Percentiles rank a stretch among this genome's conserved stretches.
Conservation (phyloP, 2,888 invertebrate species). For the Saturnia japonica region DNA sequence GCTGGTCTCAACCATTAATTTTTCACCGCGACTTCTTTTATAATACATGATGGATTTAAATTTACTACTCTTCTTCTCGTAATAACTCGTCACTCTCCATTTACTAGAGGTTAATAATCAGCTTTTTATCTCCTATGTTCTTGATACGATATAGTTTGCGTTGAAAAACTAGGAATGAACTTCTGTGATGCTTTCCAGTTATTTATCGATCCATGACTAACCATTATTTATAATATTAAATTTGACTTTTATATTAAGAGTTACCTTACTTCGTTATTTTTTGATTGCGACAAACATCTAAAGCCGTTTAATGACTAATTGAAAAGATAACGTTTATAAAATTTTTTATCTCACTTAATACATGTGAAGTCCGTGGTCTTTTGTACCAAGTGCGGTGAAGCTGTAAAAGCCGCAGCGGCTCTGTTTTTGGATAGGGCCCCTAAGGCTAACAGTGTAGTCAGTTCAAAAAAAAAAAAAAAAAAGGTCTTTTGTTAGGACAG, state of each 20-base stretch:
- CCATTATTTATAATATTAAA: background rate
- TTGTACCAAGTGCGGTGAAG: no score
- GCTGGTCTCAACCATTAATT: background rate
- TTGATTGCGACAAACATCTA: no score
- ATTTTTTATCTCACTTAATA: no score
- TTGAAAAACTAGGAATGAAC: background rate
- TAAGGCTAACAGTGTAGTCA: no score
- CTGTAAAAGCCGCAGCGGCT: no score
- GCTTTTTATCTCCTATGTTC: background rate
- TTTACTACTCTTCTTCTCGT: background rate
- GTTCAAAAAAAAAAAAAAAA: no score
- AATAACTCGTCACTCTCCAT: background rate
- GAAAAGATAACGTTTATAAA: no score
- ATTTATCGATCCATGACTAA: background rate
- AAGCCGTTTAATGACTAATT: no score
- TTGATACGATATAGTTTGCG: background rate
- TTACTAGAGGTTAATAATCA: background rate
- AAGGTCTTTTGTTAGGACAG: no score
- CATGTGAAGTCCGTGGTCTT: no score
- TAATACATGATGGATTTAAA: background rate
- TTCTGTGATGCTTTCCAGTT: background rate
- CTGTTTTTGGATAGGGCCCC: no score
- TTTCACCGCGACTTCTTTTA: background rate
- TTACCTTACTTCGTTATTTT: background rate
- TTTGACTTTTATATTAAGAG: background rate